Conservation (phyloP, 1,140 invertebrate genomes). For the Coptotermes formosanus region DNA sequence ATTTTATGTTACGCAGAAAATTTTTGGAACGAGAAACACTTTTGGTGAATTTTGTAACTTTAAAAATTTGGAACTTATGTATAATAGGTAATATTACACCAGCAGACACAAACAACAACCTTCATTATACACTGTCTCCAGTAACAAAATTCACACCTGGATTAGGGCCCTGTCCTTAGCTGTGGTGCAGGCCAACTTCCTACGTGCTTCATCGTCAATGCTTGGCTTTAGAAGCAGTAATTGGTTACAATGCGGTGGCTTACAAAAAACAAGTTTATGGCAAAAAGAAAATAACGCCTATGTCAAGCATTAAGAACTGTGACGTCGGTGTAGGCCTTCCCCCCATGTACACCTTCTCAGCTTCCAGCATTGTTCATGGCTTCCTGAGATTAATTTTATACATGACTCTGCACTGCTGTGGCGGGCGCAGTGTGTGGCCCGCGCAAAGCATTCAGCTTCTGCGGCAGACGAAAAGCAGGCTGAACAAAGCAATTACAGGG, state of each 20-base stretch:
- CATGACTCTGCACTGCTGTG: background rate
- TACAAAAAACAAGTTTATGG: background rate
- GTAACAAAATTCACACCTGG: no score
- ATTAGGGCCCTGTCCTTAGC: no score
- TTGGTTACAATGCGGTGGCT: background rate
- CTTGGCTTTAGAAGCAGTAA: background rate
- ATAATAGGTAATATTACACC: no score
- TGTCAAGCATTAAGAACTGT: background rate
- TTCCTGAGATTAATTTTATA: background rate
- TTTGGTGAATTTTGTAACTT: no score
- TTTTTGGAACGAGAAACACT: no score
- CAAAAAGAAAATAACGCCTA: background rate
- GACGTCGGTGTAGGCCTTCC: background rate
- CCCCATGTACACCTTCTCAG: background rate
- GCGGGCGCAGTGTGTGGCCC: background rate
- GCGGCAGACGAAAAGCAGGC: background rate
- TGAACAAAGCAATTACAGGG: no score
- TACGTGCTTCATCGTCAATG: background rate
- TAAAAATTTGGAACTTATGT: no score
- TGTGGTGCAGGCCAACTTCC: background rate
- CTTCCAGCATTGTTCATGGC: background rate
- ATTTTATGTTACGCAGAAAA: no score
- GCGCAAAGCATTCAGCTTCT: no score
- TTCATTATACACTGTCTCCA: no score
- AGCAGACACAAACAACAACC: no score